Evolutionary conservation across 2,113 vertebrate species (phyloP).

Genomic region (Semicossyphus pulcher): DNA sequence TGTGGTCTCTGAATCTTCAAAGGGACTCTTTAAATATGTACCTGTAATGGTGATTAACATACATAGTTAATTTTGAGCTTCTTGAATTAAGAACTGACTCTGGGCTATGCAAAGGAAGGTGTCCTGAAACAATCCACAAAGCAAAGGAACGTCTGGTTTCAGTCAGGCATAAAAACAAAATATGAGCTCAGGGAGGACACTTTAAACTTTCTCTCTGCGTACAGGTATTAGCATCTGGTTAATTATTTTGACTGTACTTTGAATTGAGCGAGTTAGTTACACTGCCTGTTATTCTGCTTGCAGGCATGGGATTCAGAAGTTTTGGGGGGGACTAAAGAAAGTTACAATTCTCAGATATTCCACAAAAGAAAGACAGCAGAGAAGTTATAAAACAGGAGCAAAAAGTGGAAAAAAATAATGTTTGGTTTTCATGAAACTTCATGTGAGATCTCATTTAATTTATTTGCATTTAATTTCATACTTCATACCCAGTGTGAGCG

Average conservation of each 20-base stretch:
- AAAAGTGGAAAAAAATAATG: not conserved
- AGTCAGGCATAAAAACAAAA: slow-evolving; percentile 19
- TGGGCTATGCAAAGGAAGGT: slow-evolving; percentile 36
- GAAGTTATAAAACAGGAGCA: not conserved
- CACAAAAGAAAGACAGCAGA: not conserved
- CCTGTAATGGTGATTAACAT: slow-evolving; percentile 35
- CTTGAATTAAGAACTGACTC: no score
- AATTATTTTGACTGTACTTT: slow-evolving; percentile 42
- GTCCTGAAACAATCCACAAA: slow-evolving; percentile 38
- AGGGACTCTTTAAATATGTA: slow-evolving; percentile 15
- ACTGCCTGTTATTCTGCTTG: slow-evolving; percentile 2
- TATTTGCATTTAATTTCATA: not conserved
- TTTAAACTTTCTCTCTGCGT: slow-evolving; percentile 1
- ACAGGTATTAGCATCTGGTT: slow-evolving; percentile 27
- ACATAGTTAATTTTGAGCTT: slow-evolving; percentile 16
- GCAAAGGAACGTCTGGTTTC: not conserved
- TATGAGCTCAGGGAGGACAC: not conserved
- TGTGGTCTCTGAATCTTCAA: slow-evolving; percentile 36
- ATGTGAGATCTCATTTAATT: no score
- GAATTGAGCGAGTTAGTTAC: slow-evolving; percentile 43
- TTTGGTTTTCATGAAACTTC: no score
- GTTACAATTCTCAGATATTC: not conserved
- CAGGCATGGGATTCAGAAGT: not conserved
- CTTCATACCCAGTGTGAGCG: not conserved
- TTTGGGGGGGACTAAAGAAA: not conserved